These are phyloP conservation scores for Hydropotes inermis DNA, from an alignment of 2,113 vertebrate species.

Conservation along the genomic window DNA sequence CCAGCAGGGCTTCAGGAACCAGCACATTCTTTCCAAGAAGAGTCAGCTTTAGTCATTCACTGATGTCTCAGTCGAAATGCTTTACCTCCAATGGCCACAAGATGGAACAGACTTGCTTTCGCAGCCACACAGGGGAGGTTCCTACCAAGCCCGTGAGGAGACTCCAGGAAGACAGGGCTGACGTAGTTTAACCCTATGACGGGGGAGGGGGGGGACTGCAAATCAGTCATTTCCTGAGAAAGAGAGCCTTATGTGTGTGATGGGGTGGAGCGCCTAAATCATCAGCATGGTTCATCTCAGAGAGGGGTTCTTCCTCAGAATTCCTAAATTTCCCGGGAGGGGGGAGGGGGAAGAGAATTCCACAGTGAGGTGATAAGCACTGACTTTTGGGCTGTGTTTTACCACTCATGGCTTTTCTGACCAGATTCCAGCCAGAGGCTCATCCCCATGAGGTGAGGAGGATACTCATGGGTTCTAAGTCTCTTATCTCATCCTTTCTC, in stretches of 20 bases:
- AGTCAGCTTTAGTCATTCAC: slow-evolving; percentile 60
- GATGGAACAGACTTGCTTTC: slow-evolving; percentile 53
- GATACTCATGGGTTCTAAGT: not conserved
- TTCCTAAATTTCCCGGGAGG: not conserved
- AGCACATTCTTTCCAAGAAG: slow-evolving; percentile 74
- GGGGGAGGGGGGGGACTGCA: not conserved
- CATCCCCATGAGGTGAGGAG: no score
- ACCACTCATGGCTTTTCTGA: not conserved
- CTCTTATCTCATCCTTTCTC: not conserved
- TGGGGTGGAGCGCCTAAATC: not conserved
- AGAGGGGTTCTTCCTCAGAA: not conserved
- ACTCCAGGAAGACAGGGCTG: not conserved
- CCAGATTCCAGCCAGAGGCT: not conserved
- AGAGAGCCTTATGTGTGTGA: not conserved
- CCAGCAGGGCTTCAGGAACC: slow-evolving; percentile 63
- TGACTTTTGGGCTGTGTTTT: not conserved
- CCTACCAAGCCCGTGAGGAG: not conserved
- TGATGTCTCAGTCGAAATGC: not conserved
- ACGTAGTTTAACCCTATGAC: not conserved
- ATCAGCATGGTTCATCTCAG: not conserved
- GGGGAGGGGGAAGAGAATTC: not conserved
- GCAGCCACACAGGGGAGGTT: not conserved
- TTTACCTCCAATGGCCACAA: slow-evolving; percentile 34
- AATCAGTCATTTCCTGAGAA: slow-evolving; percentile 30
- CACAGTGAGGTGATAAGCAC: not conserved